phyloP scores from a whole-genome alignment of 2,113 vertebrate species.

The Leucoraja erinaceus region DNA sequence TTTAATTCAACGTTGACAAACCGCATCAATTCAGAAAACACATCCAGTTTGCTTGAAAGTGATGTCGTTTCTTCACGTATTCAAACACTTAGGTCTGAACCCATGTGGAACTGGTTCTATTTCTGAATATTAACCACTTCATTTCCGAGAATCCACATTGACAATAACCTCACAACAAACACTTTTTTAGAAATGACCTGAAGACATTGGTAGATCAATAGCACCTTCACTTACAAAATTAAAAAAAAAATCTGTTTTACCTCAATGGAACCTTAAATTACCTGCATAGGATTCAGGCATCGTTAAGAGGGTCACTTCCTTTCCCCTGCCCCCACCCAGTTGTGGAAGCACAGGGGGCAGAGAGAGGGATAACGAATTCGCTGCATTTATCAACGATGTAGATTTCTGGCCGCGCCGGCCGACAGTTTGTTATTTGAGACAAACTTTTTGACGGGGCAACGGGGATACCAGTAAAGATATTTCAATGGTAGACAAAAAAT shows the following conservation, averaged over 20 bases:
- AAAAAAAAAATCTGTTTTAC: not conserved
- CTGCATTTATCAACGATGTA: not conserved
- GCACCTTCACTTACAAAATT: no score
- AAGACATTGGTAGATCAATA: not conserved
- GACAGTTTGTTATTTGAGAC: not conserved
- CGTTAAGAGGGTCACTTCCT: not conserved
- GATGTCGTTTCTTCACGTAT: not conserved
- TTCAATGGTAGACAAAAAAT: not conserved
- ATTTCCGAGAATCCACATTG: not conserved
- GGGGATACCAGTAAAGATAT: not conserved
- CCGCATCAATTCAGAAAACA: constrained; percentile 35
- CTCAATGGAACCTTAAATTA: not conserved
- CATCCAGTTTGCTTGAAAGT: not conserved
- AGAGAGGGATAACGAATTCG: not conserved
- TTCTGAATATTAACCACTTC: constrained; percentile 22
- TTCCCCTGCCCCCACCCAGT: no score
- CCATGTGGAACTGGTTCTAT: not conserved
- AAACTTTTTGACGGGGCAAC: not conserved
- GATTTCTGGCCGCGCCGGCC: not conserved
- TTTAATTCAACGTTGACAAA: constrained; percentile 31
- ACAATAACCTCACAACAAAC: not conserved
- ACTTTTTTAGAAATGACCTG: not conserved
- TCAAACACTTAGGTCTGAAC: not conserved
- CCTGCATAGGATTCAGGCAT: not conserved
- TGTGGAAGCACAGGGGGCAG: not conserved